Percentiles rank a stretch among this genome's conserved stretches.
Conservation (phyloP, 2,888 invertebrate genomes). For the Congeria kusceri region DNA sequence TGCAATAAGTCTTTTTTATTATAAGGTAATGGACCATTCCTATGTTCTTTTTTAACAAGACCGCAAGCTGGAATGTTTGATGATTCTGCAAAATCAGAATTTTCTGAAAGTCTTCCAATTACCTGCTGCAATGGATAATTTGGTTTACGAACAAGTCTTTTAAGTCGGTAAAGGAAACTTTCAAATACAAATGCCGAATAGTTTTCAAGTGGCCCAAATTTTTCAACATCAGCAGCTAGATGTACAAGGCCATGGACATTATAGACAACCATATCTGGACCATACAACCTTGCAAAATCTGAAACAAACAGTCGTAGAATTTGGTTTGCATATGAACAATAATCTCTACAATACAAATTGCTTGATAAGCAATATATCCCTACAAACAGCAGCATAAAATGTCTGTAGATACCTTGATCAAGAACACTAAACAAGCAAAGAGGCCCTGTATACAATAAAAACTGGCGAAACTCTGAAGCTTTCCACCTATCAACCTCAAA, state of each 20-base stretch:
- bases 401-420: conserved; percentile 46
- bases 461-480: conserved; percentile 75
- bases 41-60: conserved; percentile 21
- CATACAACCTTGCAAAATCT: conserved; percentile 50
- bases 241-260: conserved; percentile 83
- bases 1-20: neutral
- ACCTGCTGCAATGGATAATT: conserved; percentile 38
- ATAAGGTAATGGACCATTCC: conserved; percentile 22
- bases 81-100: conserved; percentile 2
- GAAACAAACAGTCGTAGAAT: conserved; percentile 60
- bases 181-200: conserved; percentile 83
- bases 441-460: conserved; percentile 73
- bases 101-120: conserved; percentile 38
- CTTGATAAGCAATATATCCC: conserved; percentile 62
- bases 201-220: conserved; percentile 76
- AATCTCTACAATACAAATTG: conserved; percentile 10
- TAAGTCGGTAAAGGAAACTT: conserved; percentile 72
- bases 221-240: conserved; percentile 78
- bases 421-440: conserved; percentile 60
- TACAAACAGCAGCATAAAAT: conserved; percentile 69
- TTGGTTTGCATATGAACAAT: conserved; percentile 43
- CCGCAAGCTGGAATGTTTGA: no score
- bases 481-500: conserved; percentile 72
- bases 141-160: conserved; percentile 43
- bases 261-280: conserved; percentile 75